These are phyloP conservation scores for Platynereis dumerilii DNA, from an alignment of 2,888 invertebrate genomes.

Conservation along the genomic window DNA sequence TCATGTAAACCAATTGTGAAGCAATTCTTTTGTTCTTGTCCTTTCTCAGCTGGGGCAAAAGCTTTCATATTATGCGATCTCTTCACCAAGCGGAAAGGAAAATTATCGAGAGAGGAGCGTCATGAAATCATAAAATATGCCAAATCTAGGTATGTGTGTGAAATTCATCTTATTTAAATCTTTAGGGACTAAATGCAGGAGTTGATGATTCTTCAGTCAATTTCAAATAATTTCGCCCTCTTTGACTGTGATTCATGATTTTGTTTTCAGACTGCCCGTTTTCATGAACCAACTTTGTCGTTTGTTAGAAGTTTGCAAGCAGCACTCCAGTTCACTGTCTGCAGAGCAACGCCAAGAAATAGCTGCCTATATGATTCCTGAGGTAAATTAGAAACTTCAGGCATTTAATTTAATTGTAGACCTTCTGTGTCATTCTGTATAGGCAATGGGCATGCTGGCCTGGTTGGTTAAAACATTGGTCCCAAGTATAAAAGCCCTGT, in stretches of 20 bases:
- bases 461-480: no score
- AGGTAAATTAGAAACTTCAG: slow-evolving; percentile 66
- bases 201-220: no score
- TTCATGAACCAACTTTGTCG: slow-evolving; percentile 72
- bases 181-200: no score
- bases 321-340: slow-evolving; percentile 69
- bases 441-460: no score
- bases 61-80: slow-evolving; percentile 71
- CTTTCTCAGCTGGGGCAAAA: slow-evolving; percentile 57
- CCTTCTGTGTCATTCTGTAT: no score
- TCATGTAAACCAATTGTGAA: no score
- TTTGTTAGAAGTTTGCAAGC: slow-evolving; percentile 70
- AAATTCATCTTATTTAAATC: no score
- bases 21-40: not conserved
- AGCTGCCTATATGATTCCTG: slow-evolving; percentile 73
- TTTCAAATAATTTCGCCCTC: no score
- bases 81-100: slow-evolving; percentile 71
- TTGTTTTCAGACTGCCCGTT: slow-evolving; percentile 68
- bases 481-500: no score
- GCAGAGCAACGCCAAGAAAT: slow-evolving; percentile 70
- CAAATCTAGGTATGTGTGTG: slow-evolving; percentile 66
- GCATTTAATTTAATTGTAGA: no score
- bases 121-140: slow-evolving; percentile 74
- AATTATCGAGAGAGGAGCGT: slow-evolving; percentile 71
- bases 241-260: no score